A percentile compares a stretch with the other conserved stretches of the same genome.
These are phyloP conservation scores for Sceloporus tristichus DNA, from an alignment of 2,113 vertebrate species.

Conservation along the genomic window DNA sequence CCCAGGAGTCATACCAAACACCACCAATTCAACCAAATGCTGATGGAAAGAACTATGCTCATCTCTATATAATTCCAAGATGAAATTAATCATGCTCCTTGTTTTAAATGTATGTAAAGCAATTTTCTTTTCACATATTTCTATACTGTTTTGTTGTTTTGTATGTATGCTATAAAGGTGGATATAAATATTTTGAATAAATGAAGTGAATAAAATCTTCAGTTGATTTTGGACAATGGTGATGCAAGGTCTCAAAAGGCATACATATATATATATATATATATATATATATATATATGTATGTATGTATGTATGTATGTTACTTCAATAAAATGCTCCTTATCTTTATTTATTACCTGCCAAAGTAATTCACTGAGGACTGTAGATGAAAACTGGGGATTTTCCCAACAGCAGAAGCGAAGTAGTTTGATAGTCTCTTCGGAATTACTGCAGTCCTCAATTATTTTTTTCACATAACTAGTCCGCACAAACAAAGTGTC, in stretches of 20 bases:
- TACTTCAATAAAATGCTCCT: not conserved
- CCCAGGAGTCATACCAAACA: too few species aligned
- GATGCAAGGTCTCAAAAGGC: not conserved
- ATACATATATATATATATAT: not conserved
- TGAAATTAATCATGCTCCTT: not conserved
- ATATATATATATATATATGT: too few species aligned
- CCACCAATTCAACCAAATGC: not conserved
- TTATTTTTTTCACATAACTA: conserved; percentile 99
- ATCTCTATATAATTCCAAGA: not conserved
- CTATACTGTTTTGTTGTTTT: not conserved
- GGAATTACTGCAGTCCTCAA: conserved; percentile 99
- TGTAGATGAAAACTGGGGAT: conserved; percentile 98
- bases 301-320: not conserved
- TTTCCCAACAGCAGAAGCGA: conserved; percentile 99
- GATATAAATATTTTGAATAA: not conserved
- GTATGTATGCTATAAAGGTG: not conserved
- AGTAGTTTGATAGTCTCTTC: conserved; percentile 98
- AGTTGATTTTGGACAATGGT: not conserved
- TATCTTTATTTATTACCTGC: conserved; percentile 87
- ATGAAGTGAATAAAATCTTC: not conserved
- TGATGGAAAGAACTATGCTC: not conserved
- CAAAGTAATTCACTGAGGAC: conserved; percentile 98
- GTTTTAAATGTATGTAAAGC: not conserved
- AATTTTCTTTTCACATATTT: not conserved
- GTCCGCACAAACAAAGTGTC: conserved; percentile 98